Base-by-base conservation (phyloP, 2,888 invertebrate genomes). In the Sylvicola fuscatus region DNA sequence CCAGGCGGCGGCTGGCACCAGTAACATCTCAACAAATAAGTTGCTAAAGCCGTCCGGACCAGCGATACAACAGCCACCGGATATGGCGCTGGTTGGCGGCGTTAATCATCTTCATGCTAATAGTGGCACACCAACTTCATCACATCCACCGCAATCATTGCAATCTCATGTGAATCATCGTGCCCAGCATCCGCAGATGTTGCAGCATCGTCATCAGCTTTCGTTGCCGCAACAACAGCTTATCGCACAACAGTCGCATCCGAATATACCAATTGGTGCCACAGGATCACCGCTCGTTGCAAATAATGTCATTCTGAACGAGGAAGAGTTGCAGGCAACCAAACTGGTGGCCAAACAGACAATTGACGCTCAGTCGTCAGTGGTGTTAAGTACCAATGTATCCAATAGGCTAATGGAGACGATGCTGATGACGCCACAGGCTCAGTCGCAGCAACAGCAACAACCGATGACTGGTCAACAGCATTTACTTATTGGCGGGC, bases 381-480 rank as follows among this genome's bases (percentile, higher is more conserved):
- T 21, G n/a, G n/a, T n/a, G 8, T 8, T 6, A 21, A 21, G 8
- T 21, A 21, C 21, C 21, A 21, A 8, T 21, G 4, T 8, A 21
- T 21, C 21, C 4, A 21, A 21, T 21, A 4, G 21, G 5, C 8
- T 21, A 8, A 21, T 21, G 21, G 21, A 21, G 8, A 21, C 21
- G 8, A 21, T 35, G 34, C 8, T 40, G 41, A 21, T 42, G 47
- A 21, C 49, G 5, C 21, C 49, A n/a, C 44, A 37, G 29, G 37
- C 28, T n/a, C 40, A 34, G 32, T 53, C 50, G 49, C 52, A 54
- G 48, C 56, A 56, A 51, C 50, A 52, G 15, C 44, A 44, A 16
- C 39, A 41, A 10, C 43, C 46, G 34, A 37, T 47, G 28, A 34
- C 27, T 33, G 6, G 38, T 8, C 40, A 39, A 28, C 47, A 49